Conservation (phyloP, 2,113 vertebrate genomes). For the Hippolais icterina region DNA sequence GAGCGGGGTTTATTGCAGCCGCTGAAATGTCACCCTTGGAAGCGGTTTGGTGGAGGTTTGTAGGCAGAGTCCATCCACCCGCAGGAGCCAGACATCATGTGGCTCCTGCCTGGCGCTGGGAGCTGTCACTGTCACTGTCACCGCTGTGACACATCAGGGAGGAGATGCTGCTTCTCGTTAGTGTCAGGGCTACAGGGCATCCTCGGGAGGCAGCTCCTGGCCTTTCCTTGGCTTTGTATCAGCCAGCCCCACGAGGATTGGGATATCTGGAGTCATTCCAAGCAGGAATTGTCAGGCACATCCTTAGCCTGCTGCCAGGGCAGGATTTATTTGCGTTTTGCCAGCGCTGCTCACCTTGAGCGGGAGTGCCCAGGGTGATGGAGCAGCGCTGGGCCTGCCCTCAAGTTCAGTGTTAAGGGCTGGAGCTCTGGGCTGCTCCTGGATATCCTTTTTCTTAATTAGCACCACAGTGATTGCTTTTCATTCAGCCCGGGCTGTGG, state of each 20-base stretch:
- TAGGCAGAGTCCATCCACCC: background rate
- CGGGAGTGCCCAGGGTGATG: background rate
- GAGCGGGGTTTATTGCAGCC: background rate
- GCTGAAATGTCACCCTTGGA: background rate
- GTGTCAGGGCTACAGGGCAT: background rate
- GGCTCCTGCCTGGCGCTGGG: background rate
- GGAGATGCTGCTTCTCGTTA: conserved; percentile 37
- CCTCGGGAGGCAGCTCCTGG: background rate
- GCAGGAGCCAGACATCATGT: conserved; percentile 42
- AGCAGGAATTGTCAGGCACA: background rate
- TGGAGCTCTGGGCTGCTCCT: background rate
- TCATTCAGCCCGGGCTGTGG: accelerated
- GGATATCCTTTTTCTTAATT: background rate
- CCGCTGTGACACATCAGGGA: background rate
- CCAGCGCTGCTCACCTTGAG: background rate
- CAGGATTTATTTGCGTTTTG: background rate
- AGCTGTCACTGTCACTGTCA: background rate
- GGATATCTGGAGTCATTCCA: background rate
- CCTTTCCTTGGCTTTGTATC: background rate
- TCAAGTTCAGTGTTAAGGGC: background rate
- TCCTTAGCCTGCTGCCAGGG: background rate
- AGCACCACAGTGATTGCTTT: background rate
- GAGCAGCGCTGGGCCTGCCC: background rate
- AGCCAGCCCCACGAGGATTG: background rate
- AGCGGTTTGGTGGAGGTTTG: background rate